These are phyloP conservation scores for Pardalotus punctatus DNA, from an alignment of 2,113 vertebrate species.

Conservation along the genomic window DNA sequence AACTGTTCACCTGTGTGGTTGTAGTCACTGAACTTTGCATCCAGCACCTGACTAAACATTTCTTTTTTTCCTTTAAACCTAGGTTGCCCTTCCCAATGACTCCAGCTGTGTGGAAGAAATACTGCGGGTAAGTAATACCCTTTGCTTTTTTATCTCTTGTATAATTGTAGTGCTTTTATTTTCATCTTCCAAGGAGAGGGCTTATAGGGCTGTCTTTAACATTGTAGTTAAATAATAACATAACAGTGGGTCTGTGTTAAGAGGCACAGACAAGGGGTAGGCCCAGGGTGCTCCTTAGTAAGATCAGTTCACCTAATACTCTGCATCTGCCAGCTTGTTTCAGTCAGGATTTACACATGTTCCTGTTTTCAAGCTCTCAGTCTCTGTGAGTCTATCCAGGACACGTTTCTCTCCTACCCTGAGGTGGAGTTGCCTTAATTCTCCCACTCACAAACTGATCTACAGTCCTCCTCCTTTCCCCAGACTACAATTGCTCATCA, in stretches of 20 bases:
- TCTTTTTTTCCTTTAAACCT: slow-evolving; percentile 62
- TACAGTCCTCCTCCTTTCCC: neutral
- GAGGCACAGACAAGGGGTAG: neutral
- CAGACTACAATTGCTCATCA: neutral
- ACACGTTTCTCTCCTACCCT: neutral
- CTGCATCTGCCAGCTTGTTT: neutral
- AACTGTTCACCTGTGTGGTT: neutral
- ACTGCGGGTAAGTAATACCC: slow-evolving; percentile 84
- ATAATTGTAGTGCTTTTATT: neutral
- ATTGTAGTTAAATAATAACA: neutral
- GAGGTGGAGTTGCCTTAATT: neutral
- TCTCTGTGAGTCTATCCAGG: neutral
- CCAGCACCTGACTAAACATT: slow-evolving; percentile 10
- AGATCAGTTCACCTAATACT: neutral
- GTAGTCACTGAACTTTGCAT: neutral
- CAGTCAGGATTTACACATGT: neutral
- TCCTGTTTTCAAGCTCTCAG: neutral
- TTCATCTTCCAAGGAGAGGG: neutral
- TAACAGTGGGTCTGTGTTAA: neutral
- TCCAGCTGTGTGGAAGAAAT: slow-evolving; percentile 98
- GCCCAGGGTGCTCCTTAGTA: neutral
- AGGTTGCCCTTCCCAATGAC: slow-evolving; percentile 92
- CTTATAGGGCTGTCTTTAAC: neutral
- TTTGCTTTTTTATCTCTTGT: slow-evolving; percentile 37
- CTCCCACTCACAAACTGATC: neutral